Base-by-base conservation (phyloP, 1,140 invertebrate genomes). In the Ruditapes philippinarum region DNA sequence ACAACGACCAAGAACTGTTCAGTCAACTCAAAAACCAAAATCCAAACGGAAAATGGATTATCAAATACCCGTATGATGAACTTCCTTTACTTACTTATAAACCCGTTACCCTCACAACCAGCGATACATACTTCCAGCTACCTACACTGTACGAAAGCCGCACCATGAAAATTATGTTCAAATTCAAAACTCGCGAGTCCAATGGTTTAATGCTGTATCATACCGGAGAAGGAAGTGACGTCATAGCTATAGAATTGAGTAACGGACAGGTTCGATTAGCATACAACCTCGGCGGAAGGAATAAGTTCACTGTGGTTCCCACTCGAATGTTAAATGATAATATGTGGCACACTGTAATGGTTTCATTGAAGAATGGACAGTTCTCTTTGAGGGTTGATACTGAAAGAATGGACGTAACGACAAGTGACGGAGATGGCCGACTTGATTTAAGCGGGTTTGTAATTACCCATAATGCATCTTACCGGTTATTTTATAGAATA, bases 201-300 rank as follows among this genome's bases (percentile, higher is more conserved):
- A 97, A 98, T 85, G 99, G 98, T 0, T 94, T 99, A 0, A 94
- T 99, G 0, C 95, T 99, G 0, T 99, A 99, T 96, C 99, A 99
- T 94, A 98, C 98, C 0, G 99, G 99, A 94, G 98, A 98, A 92
- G 97, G 97, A 19, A 98, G 98, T 93, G 98, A 99, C 95, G 99
- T 99, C 94, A 96, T 99, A 31, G 98, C 98, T 0, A 94, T 99
- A 36, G 99, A 99, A 95, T 96, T 99, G 0, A 96, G 97, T 25
- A 97, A 97, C 73, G 97, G 97, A 1, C 96, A 97, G 17, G 95
- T 99, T 0, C 97, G 98, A 87, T 98, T 99, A 95, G 97, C 97
- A 25, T 99, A 98, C 94, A 98, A 98, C 0, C 96, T 99, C 0
- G 99, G 99, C 0, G 97, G 81, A 85, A 91, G 54, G 97, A 98